Conservation (phyloP, 2,113 vertebrate species). For the Microtus oregoni region DNA sequence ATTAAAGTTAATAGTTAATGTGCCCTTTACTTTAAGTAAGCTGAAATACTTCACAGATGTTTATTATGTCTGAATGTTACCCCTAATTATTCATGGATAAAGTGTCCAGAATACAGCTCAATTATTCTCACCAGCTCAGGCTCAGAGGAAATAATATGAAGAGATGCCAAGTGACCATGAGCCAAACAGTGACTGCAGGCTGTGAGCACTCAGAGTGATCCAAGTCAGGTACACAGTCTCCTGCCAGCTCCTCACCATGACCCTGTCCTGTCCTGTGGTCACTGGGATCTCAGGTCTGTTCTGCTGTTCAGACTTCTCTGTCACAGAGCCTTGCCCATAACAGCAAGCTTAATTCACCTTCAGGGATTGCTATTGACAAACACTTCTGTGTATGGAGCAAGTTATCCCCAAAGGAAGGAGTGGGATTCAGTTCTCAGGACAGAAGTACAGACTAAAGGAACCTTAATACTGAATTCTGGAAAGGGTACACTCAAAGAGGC, state of each 20-base stretch:
- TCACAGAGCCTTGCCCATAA: neutral
- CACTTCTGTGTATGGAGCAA: neutral
- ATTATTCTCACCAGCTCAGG: conserved; percentile 25
- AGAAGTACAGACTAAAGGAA: neutral
- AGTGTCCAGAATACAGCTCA: conserved; percentile 13
- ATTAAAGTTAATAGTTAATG: neutral
- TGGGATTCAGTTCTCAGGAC: neutral
- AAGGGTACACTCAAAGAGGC: neutral
- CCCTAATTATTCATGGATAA: conserved; percentile 43
- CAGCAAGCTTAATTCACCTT: neutral
- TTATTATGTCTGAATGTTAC: neutral
- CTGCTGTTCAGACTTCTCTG: neutral
- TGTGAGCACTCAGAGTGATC: neutral
- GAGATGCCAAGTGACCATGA: neutral
- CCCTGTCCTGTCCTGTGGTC: neutral
- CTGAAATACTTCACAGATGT: conserved; percentile 25
- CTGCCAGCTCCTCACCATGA: neutral
- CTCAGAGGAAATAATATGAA: conserved; percentile 4
- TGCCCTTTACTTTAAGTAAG: fast-evolving
- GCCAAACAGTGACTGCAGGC: conserved; percentile 7
- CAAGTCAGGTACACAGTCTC: neutral
- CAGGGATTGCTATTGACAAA: neutral
- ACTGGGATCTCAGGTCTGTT: too few relatives aligned
- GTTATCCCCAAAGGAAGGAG: neutral
- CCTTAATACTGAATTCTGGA: neutral